Base-by-base conservation (phyloP, 2,888 invertebrate species). In the Limnephilus marmoratus region DNA sequence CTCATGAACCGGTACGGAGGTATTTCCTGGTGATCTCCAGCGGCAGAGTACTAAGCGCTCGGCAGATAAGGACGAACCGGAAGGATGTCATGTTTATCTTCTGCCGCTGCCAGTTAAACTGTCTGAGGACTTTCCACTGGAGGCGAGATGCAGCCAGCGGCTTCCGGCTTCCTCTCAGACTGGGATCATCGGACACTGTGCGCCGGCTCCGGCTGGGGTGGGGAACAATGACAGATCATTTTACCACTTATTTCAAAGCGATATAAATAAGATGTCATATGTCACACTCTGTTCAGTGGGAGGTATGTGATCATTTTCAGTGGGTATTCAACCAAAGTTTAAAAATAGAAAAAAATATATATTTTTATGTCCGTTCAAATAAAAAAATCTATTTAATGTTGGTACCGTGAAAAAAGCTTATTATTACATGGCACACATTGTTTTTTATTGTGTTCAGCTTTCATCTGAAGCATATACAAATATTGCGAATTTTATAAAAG, bases 101-200 rank as follows among this genome's bases (percentile, higher is more conserved):
- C 88, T 29, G 88, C n/a, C 29, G 81, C 88, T 93, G 93, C 93
- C 91, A 91, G 93, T 92, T 92, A 85, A 93, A 91, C 93, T 93
- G 93, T 87, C 91, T 82, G 31, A 87, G 90, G 68, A 90, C 86
- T 86, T 86, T 86, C 7, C 86, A 29, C 86, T 45, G 86, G 86
- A 86, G 86, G 41, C 37, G 37, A 90, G 12, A 53, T 90, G 90
- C 90, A 90, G 90, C 41, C 80, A 53, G 49, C 68, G 68, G 41
- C 85, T 80, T 85, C 37, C 68, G 85, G 85, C 90, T 91, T 91
- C 93, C 90, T 88, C 91, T 87, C 83, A 68, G 91, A 31, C 90
- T 90, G 83, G 68, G 90, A 93, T 93, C 91, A 93, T 92, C 92
- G 87, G 68, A 37, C 41, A 91, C 9, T 7, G 68, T 68, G 24